Evolutionary conservation across 2,888 invertebrate species (phyloP).

Genomic region (Ophioninae sp.): DNA sequence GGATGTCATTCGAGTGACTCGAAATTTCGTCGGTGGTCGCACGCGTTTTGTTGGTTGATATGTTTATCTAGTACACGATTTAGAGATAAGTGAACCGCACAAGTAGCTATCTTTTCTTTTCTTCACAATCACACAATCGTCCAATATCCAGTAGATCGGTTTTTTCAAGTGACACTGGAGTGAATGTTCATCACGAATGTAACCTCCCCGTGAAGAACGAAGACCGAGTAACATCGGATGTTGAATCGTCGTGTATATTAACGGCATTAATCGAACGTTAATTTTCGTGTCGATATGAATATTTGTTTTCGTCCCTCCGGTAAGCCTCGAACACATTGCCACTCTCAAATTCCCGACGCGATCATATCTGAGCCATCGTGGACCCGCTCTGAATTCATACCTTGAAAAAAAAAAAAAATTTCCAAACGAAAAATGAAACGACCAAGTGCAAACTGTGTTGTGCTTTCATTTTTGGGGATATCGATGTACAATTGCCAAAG

Average conservation of each 20-base stretch:
- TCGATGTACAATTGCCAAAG: conserved; percentile 1
- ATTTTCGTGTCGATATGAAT: background rate
- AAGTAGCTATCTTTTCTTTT: no score
- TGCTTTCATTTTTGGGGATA: no score
- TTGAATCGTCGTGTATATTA: background rate
- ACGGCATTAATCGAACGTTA: background rate
- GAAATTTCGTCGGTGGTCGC: no score
- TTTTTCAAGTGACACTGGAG: no score
- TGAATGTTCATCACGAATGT: background rate
- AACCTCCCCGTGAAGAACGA: background rate
- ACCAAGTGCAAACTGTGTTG: no score
- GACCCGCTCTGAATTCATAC: conserved; percentile 77
- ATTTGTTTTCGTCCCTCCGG: conserved; percentile 56
- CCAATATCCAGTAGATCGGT: no score
- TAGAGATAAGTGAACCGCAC: no score
- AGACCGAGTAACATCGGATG: background rate
- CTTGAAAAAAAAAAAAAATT: background rate
- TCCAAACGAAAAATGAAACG: background rate
- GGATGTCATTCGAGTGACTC: no score
- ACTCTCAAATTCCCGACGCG: conserved; percentile 83
- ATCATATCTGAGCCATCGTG: conserved; percentile 85
- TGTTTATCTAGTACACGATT: no score
- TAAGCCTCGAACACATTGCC: conserved; percentile 81
- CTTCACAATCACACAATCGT: no score
- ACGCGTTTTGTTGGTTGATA: no score